Percentiles rank a stretch among this genome's conserved stretches.
Evolutionary conservation across 2,797 vertebrate species (phyloP).

Genomic region (Gambusia yucatana): DNA sequence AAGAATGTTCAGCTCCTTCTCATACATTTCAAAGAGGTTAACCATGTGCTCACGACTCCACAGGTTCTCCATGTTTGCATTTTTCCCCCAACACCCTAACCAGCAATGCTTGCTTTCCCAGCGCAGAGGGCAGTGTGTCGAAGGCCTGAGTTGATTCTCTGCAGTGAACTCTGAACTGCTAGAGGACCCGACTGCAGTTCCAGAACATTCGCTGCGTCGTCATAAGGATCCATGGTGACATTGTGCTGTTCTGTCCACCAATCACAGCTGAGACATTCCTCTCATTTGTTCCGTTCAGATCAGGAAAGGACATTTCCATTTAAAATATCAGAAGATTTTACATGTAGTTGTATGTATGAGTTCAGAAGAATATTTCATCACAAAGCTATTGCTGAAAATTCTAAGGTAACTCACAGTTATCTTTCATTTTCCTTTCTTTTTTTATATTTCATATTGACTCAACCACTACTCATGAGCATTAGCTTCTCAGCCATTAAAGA

Average conservation of each 20-base stretch:
- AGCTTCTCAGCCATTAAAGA: not conserved
- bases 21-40: not conserved
- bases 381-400: not conserved
- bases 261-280: not conserved
- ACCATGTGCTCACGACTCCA: not conserved
- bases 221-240: not conserved
- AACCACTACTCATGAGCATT: too few relatives aligned
- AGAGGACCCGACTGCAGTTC: not conserved
- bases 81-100: not conserved
- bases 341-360: not conserved
- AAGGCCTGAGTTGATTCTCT: not conserved
- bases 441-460: not conserved
- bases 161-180: not conserved
- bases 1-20: not conserved
- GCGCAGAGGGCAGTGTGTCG: not conserved
- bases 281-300: not conserved
- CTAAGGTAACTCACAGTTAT: not conserved
- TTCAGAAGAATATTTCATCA: not conserved
- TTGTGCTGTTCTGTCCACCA: not conserved
- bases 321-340: not conserved
- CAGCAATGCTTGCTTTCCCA: not conserved
- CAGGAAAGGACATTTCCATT: not conserved
- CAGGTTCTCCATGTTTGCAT: not conserved
- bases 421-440: not conserved
- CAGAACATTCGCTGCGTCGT: not conserved